A percentile compares a stretch with the other conserved stretches of the same genome.
Conservation (phyloP, 2,113 vertebrate species). For the Muntiacus muntjak region DNA sequence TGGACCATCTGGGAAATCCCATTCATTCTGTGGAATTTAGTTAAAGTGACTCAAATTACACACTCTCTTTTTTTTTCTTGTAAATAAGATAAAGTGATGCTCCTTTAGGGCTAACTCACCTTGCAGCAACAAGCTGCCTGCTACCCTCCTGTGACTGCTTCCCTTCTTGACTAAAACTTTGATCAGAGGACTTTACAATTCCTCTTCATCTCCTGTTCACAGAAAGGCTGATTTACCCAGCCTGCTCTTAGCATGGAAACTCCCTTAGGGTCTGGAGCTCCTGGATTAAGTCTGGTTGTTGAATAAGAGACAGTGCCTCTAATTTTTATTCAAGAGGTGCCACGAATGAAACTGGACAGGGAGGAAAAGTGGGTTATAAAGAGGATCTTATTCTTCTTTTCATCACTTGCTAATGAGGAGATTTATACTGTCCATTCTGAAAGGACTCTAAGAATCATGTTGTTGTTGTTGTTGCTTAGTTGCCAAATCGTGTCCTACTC, state of each 20-base stretch:
- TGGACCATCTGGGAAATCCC: not conserved
- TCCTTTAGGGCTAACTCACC: not conserved
- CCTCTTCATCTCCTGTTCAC: not conserved
- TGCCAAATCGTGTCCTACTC: not conserved
- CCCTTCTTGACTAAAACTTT: not conserved
- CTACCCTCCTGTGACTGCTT: not conserved
- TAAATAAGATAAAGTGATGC: not conserved
- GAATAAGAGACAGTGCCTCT: not conserved
- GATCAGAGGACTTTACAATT: not conserved
- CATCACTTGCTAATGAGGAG: not conserved
- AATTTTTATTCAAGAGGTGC: not conserved
- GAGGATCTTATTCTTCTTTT: not conserved
- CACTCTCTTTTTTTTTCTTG: not conserved
- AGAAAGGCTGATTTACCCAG: not conserved
- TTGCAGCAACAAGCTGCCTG: rapidly evolving
- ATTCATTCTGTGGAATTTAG: not conserved
- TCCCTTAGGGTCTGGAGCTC: not conserved
- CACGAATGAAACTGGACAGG: not conserved
- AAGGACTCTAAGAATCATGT: not conserved
- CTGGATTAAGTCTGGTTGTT: not conserved
- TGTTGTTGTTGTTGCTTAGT: not conserved
- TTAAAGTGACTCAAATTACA: not conserved
- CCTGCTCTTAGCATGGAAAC: not conserved
- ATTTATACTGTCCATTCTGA: not conserved
- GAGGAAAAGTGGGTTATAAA: not conserved